Conservation (phyloP, 2,113 vertebrate species). For the Alethe castanea region DNA sequence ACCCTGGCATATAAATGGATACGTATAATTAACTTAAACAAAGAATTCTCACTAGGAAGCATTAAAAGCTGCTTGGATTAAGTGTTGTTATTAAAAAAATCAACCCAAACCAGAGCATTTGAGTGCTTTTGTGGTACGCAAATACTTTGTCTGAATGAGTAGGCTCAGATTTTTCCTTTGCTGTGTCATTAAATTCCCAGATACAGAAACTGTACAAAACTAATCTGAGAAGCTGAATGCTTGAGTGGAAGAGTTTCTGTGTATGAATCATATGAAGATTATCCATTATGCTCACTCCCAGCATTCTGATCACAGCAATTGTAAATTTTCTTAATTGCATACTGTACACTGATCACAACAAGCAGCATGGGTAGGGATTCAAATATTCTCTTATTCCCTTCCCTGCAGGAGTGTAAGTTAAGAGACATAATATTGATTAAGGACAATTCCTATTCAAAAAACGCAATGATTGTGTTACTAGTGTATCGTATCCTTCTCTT, state of each 20-base stretch:
- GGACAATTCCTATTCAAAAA: background rate
- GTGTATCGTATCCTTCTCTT: constrained; percentile 51
- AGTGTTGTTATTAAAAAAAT: background rate
- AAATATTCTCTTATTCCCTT: background rate
- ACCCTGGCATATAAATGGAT: background rate
- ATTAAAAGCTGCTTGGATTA: background rate
- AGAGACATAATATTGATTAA: constrained; percentile 5
- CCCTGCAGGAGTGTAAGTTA: background rate
- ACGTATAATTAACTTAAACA: background rate
- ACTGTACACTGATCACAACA: background rate
- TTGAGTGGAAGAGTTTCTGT: background rate
- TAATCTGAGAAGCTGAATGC: background rate
- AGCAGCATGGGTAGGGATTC: background rate
- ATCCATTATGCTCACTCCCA: background rate
- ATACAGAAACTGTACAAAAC: background rate
- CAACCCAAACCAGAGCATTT: background rate
- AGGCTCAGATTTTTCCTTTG: background rate
- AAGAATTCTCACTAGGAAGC: background rate
- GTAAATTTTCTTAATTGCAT: background rate
- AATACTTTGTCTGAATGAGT: background rate
- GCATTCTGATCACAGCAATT: background rate
- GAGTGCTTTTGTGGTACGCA: background rate
- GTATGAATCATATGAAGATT: background rate
- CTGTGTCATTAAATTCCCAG: background rate
- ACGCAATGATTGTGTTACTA: constrained; percentile 6